Conservation (phyloP, 2,113 vertebrate genomes). For the Oriolus oriolus region DNA sequence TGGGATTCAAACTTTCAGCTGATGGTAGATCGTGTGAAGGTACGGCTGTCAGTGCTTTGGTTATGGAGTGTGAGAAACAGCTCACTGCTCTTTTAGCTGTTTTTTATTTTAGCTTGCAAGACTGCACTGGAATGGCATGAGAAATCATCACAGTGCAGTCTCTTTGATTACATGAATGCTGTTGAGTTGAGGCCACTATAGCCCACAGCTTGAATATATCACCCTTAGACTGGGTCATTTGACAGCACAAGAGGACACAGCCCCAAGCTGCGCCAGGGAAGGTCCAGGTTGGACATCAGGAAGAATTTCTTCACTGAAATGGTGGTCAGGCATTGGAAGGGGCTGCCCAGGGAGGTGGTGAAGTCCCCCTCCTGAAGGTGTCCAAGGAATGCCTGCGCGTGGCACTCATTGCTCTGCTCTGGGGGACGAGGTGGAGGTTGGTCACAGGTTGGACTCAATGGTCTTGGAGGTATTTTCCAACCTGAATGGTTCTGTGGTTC, state of each 20-base stretch:
- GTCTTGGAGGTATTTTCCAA: not conserved
- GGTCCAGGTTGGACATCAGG: not conserved
- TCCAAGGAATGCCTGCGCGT: fast-evolving
- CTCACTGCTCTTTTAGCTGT: not conserved
- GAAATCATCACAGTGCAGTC: not conserved
- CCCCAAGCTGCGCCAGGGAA: fast-evolving
- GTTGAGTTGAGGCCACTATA: not conserved
- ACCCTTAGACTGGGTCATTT: not conserved
- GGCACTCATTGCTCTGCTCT: not conserved
- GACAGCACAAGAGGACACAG: not conserved
- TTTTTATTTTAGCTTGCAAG: not conserved
- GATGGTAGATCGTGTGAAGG: conserved; percentile 91
- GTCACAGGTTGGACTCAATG: fast-evolving
- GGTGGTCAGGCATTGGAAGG: not conserved
- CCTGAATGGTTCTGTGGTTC: not conserved
- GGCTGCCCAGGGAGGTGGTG: not conserved
- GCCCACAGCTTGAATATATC: not conserved
- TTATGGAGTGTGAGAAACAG: not conserved
- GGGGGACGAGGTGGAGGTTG: not conserved
- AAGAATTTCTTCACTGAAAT: not conserved
- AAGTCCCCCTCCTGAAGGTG: not conserved
- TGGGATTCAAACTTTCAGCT: conserved; percentile 84
- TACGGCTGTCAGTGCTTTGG: conserved; percentile 25
- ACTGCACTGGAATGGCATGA: not conserved
- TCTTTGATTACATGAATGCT: not conserved